Evolutionary conservation across 2,888 invertebrate species (phyloP), one percentile per base, ranked within the genome.

Genomic region (Agrotis segetum): DNA sequence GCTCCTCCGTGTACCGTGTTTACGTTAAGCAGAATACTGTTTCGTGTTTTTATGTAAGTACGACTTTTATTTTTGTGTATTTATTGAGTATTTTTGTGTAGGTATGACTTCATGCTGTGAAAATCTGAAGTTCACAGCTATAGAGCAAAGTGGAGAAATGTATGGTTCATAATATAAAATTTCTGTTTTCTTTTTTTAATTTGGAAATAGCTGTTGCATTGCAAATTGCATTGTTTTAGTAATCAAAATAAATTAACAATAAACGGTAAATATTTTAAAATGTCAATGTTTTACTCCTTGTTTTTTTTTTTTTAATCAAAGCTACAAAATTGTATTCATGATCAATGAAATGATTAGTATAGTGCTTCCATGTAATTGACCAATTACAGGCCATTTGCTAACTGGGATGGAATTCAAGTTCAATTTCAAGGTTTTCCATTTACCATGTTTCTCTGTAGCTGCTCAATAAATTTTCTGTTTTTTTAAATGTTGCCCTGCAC

Each of bases 21-120:
- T 34, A 4, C 24, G 60, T 1, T 47, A 59, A 19, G 7, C 53
- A 16, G 56, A 47, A 19, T 61, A 52, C 44, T 55, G 49, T 55
- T 11, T 29, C 56, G 53, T 68, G 29, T 19, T 71, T 71, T 16
- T 61, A 24, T 66, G 84, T 84, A 58, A 84, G 82, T 84, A 56
- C 19, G 2, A 34, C 4, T 47, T n/a, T 13, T 44, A n/a, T n/a
- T n/a, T n/a, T n/a, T 1, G 13, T n/a, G 0, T 55, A 47, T 29
- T 49, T 66, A 34, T 49, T 49, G n/a, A n/a, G n/a, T 49, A 49
- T 21, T 49, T 74, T 50, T n/a, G 17, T 24, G 14, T 13, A 6
- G 0, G 4, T 4, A n/a, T 46, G 17, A n/a, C 40, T 40, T 40
- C 11, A 40, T 11, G 11, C 40, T 40, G 11, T 11, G 40, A 16